These are phyloP conservation scores for Theonella swinhoei DNA, from an alignment of 37 sponge, comb jelly and placozoan species.

Conservation along the genomic window DNA sequence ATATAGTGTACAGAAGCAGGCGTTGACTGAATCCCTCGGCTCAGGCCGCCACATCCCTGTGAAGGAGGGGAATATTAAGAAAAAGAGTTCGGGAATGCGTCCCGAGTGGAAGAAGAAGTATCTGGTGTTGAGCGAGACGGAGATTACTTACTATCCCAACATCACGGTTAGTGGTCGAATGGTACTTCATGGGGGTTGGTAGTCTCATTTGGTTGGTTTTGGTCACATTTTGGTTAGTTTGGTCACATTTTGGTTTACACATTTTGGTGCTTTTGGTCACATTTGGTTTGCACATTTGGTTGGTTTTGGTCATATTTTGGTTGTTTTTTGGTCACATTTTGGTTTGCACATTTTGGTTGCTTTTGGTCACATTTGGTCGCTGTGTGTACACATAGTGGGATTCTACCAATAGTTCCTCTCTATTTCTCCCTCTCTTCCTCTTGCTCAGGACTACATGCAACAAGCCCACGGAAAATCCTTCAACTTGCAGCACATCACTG, in stretches of 20 bases:
- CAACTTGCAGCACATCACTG: slow-evolving; percentile 72
- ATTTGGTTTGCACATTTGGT: not conserved
- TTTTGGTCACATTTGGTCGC: not conserved
- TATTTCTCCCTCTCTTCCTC: not conserved
- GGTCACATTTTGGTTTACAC: too few relatives aligned
- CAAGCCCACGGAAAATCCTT: slow-evolving; percentile 72
- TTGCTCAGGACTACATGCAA: slow-evolving; percentile 78
- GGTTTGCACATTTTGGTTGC: too few relatives aligned
- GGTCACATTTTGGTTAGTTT: too few relatives aligned
- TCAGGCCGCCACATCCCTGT: slow-evolving; percentile 82
- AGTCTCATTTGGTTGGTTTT: too few relatives aligned
- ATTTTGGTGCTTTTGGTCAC: too few relatives aligned
- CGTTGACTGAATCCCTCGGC: slow-evolving; percentile 44
- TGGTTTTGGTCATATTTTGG: not conserved
- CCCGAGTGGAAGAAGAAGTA: slow-evolving; percentile 94
- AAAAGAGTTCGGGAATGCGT: slow-evolving; percentile 50
- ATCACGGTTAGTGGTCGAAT: slow-evolving; percentile 63
- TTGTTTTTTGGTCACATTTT: too few relatives aligned
- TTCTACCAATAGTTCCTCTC: not conserved
- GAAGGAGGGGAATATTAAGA: slow-evolving; percentile 80
- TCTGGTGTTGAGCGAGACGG: slow-evolving; percentile 58
- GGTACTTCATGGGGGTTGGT: too few relatives aligned
- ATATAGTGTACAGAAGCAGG: slow-evolving; percentile 17
- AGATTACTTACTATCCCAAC: slow-evolving; percentile 87
- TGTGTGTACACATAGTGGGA: not conserved